A percentile compares a stretch with the other conserved stretches of the same genome.
Evolutionary conservation across 2,113 vertebrate genomes (phyloP).

Genomic region (Corydoras maculifer): DNA sequence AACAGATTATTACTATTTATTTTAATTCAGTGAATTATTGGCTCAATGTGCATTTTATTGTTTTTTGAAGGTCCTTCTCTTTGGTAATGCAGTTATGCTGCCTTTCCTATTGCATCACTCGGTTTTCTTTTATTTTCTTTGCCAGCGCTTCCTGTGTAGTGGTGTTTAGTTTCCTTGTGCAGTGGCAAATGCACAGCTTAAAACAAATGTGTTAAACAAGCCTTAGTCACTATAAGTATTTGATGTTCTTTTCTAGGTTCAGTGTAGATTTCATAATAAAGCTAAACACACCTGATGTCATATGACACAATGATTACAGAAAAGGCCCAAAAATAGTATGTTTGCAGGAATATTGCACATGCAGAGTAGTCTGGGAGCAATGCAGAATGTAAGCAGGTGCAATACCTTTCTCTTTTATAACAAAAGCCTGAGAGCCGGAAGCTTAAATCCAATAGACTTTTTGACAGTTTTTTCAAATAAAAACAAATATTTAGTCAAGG

Average conservation of each 20-base stretch:
- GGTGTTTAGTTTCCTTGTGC: neutral
- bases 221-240: neutral
- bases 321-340: neutral
- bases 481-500: too few relatives aligned
- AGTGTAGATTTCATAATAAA: neutral
- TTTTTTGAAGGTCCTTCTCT: too few relatives aligned
- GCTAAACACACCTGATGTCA: neutral
- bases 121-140: too few relatives aligned
- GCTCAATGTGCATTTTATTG: too few relatives aligned
- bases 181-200: too few relatives aligned
- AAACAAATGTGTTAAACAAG: slow-evolving; percentile 2
- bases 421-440: neutral
- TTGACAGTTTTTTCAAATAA: neutral
- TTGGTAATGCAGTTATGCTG: too few relatives aligned
- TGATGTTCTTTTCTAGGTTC: neutral
- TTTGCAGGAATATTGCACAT: neutral
- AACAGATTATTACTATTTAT: too few relatives aligned
- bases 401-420: neutral
- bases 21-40: too few relatives aligned
- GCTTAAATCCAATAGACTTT: too few relatives aligned
- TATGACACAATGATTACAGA: neutral
- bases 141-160: neutral
- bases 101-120: too few relatives aligned
- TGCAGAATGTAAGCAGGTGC: neutral
- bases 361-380: neutral